phyloP scores from a whole-genome alignment of 2,888 invertebrate species.

The Caenorhabditis zanzibari region DNA sequence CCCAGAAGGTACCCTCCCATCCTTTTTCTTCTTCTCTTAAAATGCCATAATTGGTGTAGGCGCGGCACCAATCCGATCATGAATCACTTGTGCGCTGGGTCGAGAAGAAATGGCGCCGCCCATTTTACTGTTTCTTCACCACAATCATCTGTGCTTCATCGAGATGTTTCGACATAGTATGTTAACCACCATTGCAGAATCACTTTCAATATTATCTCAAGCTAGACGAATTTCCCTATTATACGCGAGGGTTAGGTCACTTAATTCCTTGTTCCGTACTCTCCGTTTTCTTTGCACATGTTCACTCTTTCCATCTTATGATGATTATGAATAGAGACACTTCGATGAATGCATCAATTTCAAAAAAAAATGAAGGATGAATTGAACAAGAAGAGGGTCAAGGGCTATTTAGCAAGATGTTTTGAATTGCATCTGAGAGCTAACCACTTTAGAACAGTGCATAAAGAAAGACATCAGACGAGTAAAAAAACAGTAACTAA shows the following conservation, averaged over 20 bases:
- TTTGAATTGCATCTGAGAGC: not conserved
- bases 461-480: too few relatives aligned
- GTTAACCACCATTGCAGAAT: too few relatives aligned
- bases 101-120: slow-evolving; percentile 18
- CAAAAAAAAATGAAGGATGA: not conserved
- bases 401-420: slow-evolving; percentile 47
- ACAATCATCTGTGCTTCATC: slow-evolving; percentile 7
- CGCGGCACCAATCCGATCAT: slow-evolving; percentile 54
- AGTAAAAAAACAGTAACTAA: too few relatives aligned
- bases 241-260: slow-evolving; percentile 31
- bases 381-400: slow-evolving; percentile 32
- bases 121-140: not conserved
- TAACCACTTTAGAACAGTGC: too few relatives aligned
- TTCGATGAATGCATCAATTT: slow-evolving; percentile 5
- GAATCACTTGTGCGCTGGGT: slow-evolving; percentile 33
- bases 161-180: too few relatives aligned
- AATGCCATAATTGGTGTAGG: slow-evolving; percentile 56
- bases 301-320: slow-evolving; percentile 13
- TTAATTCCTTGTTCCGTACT: slow-evolving; percentile 17
- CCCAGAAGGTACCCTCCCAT: slow-evolving; percentile 34
- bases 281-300: slow-evolving; percentile 25
- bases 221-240: too few relatives aligned
- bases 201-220: too few relatives aligned
- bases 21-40: slow-evolving; percentile 30
- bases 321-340: slow-evolving; percentile 45